phyloP scores from a whole-genome alignment of 1,140 invertebrate species.

The Acromyrmex charruanus region DNA sequence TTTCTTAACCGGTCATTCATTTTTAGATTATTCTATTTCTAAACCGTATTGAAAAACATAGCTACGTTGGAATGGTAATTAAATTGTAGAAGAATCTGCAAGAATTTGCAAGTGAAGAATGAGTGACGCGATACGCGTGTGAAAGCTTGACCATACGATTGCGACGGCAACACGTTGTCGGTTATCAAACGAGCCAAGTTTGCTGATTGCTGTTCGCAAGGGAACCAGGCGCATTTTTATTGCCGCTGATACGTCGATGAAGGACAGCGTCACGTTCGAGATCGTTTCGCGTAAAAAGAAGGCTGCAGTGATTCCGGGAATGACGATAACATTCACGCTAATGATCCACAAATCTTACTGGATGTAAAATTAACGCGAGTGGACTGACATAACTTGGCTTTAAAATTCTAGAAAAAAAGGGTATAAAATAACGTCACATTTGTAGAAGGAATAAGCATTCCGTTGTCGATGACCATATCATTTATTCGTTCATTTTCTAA shows the following conservation, averaged over 20 bases:
- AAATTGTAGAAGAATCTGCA: neutral
- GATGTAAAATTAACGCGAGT: constrained; percentile 42
- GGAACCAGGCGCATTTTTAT: constrained; percentile 45
- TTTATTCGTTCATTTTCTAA: neutral
- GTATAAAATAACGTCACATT: neutral
- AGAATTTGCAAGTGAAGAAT: neutral
- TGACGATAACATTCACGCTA: constrained; percentile 40
- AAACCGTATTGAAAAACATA: neutral
- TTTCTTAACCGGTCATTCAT: neutral
- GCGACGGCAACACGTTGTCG: neutral
- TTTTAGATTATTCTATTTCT: neutral
- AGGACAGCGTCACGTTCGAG: constrained; percentile 30
- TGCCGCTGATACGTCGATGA: constrained; percentile 39
- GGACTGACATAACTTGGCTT: constrained; percentile 1
- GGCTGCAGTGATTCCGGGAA: constrained; percentile 46
- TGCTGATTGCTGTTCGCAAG: constrained; percentile 26
- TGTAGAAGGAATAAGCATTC: neutral
- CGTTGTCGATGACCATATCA: constrained; percentile 18
- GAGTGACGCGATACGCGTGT: neutral
- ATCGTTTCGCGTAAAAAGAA: constrained; percentile 45
- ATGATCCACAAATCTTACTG: constrained; percentile 5
- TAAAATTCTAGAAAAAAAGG: constrained; percentile 5
- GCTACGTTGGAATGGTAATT: neutral
- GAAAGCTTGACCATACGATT: neutral
- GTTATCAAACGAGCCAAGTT: constrained; percentile 9